These are phyloP conservation scores for Datnioides undecimradiatus DNA, from an alignment of 2,113 vertebrate species.

Conservation along the genomic window DNA sequence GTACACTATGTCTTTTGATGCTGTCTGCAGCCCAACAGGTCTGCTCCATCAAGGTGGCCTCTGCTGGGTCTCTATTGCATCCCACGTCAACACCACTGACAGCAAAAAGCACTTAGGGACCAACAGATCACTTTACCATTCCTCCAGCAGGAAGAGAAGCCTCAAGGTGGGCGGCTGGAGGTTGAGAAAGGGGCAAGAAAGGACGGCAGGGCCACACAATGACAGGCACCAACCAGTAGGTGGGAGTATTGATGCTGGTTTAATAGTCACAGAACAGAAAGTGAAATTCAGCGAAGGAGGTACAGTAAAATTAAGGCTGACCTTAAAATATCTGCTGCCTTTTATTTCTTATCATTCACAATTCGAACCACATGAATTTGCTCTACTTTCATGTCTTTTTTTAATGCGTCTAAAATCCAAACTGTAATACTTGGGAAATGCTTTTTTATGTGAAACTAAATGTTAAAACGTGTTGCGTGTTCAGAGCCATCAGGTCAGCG, in stretches of 20 bases:
- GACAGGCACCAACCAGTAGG: slow-evolving; percentile 73
- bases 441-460: not conserved
- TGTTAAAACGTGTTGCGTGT: not conserved
- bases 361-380: not conserved
- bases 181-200: slow-evolving; percentile 33
- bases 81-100: slow-evolving; percentile 80
- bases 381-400: not conserved
- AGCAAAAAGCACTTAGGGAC: slow-evolving; percentile 80
- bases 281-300: not conserved
- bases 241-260: slow-evolving; percentile 84
- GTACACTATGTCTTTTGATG: slow-evolving; percentile 27
- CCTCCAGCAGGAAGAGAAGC: slow-evolving; percentile 70
- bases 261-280: slow-evolving; percentile 5
- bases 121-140: slow-evolving; percentile 83
- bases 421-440: not conserved
- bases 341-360: not conserved
- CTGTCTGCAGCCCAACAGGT: slow-evolving; percentile 52
- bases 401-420: slow-evolving; percentile 7
- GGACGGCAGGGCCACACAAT: slow-evolving; percentile 23
- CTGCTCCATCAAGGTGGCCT: slow-evolving; percentile 70
- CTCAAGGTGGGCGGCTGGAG: slow-evolving; percentile 64
- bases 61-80: slow-evolving; percentile 75
- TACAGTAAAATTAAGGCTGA: not conserved
- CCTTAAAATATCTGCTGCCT: slow-evolving; percentile 8
- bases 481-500: slow-evolving; percentile 19